Evolutionary conservation across 2,113 vertebrate species (phyloP).

Genomic region (Oncorhynchus gorbuscha): DNA sequence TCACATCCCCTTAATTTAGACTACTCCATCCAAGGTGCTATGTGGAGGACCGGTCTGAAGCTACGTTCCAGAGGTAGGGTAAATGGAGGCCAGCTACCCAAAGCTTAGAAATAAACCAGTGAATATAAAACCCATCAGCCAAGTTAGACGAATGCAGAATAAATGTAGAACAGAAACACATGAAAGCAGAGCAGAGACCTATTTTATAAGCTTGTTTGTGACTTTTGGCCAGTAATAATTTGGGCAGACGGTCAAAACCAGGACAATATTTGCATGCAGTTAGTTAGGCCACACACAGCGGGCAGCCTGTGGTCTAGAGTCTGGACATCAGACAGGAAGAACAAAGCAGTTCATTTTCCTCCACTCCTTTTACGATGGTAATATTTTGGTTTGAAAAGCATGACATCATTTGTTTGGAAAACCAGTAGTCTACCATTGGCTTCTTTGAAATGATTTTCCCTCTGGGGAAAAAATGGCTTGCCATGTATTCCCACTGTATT

Average conservation of each 20-base stretch:
- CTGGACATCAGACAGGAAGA: slow-evolving; percentile 35
- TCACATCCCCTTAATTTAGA: no score
- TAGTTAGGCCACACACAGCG: neutral
- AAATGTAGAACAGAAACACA: neutral
- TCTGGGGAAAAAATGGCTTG: no score
- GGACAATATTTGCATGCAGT: slow-evolving; percentile 45
- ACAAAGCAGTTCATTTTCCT: slow-evolving; percentile 52
- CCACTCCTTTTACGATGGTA: slow-evolving; percentile 14
- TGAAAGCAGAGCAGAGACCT: slow-evolving; percentile 39
- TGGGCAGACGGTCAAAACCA: slow-evolving; percentile 39
- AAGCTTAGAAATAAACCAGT: neutral
- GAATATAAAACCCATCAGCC: neutral
- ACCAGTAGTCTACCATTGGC: slow-evolving; percentile 1
- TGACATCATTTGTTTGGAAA: slow-evolving; percentile 52
- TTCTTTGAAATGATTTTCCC: no score
- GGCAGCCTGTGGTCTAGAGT: slow-evolving; percentile 41
- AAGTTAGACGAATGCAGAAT: neutral
- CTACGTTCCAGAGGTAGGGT: no score
- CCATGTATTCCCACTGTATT: no score
- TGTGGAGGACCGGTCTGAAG: neutral
- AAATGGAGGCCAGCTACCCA: neutral
- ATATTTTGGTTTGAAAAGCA: neutral
- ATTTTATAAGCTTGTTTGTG: slow-evolving; percentile 58
- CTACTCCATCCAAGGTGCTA: no score
- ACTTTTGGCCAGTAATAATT: slow-evolving; percentile 39